Conservation (phyloP, 1,140 invertebrate genomes). For the Samia ricini region DNA sequence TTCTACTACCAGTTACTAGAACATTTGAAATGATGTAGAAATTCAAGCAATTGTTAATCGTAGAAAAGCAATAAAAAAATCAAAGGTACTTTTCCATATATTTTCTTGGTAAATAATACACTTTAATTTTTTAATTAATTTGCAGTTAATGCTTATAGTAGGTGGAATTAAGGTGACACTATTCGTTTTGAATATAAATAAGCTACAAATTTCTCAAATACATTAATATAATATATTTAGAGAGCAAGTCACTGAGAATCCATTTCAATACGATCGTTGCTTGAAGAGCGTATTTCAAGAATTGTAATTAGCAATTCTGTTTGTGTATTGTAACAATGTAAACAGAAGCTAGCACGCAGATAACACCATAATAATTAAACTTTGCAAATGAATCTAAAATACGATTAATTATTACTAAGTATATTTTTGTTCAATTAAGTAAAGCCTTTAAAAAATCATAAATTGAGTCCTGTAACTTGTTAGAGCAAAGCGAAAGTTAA, state of each 20-base stretch:
- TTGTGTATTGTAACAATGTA: background rate
- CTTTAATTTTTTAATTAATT: slow-evolving; percentile 19
- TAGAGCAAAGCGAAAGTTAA: too few relatives aligned
- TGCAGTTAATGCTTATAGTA: slow-evolving; percentile 15
- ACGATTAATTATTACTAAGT: too few relatives aligned
- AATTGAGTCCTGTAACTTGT: too few relatives aligned
- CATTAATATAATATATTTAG: background rate
- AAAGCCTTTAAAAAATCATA: too few relatives aligned
- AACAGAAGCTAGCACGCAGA: background rate
- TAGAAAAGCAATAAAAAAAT: too few relatives aligned
- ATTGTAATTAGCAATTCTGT: background rate
- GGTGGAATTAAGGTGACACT: background rate
- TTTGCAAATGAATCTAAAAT: background rate
- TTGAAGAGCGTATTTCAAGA: background rate
- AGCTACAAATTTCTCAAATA: background rate
- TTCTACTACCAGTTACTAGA: too few relatives aligned
- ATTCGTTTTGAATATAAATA: slow-evolving; percentile 17
- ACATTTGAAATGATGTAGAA: too few relatives aligned
- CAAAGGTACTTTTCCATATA: background rate
- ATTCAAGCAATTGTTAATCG: too few relatives aligned
- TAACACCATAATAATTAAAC: background rate
- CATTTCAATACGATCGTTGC: background rate
- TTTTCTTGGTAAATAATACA: too few relatives aligned
- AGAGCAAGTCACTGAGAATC: background rate
- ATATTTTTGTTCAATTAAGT: too few relatives aligned